phyloP scores from a whole-genome alignment of 2,797 vertebrate species.

The Darevskia mixta region DNA sequence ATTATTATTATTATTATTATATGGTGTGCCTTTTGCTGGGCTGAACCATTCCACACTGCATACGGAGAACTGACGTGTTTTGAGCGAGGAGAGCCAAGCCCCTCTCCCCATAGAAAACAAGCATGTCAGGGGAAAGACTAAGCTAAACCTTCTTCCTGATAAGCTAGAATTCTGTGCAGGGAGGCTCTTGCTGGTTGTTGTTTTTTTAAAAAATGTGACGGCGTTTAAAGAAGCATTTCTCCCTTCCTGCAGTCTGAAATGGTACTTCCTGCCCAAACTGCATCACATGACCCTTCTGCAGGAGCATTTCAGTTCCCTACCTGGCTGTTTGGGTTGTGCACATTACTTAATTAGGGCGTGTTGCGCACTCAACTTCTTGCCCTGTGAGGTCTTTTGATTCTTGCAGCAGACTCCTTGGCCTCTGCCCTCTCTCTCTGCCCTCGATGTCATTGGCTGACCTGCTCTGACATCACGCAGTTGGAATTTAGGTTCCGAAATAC shows the following conservation, averaged over 20 bases:
- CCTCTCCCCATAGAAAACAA: neutral
- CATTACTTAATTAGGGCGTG: neutral
- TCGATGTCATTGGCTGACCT: neutral
- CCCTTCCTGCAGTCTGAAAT: neutral
- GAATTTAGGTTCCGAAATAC: neutral
- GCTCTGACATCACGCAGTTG: neutral
- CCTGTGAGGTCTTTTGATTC: neutral
- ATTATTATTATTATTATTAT: too few relatives aligned
- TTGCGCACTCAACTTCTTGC: neutral
- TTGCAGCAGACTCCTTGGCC: neutral
- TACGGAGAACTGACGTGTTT: neutral
- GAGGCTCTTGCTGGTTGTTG: too few relatives aligned
- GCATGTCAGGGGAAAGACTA: too few relatives aligned
- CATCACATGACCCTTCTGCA: neutral
- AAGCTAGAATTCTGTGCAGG: neutral
- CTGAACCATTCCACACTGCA: neutral
- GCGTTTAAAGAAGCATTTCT: neutral
- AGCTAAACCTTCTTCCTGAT: neutral
- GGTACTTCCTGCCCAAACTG: neutral
- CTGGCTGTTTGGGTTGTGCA: neutral
- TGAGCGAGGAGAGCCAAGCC: neutral
- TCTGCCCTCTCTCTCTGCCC: neutral
- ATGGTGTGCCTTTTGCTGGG: too few relatives aligned
- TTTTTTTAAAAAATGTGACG: neutral
- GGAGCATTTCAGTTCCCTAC: neutral